phyloP scores from a whole-genome alignment of 2,888 invertebrate species.

The Smittia sp. region DNA sequence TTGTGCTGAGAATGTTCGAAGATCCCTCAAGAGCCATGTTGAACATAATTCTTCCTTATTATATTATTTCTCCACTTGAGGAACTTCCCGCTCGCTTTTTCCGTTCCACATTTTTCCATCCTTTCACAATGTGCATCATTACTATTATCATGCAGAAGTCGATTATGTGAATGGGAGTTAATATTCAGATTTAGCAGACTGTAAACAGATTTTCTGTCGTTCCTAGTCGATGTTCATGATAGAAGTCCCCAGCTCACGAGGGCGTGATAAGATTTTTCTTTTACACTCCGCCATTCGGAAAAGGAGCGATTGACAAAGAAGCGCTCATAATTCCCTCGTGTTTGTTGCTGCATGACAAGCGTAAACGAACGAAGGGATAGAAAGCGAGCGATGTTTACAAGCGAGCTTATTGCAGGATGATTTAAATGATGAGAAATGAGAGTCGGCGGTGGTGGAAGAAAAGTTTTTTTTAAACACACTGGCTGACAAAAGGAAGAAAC shows the following conservation, averaged over 20 bases:
- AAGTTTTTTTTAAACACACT: background rate
- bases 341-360: background rate
- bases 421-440: background rate
- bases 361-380: background rate
- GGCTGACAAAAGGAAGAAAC: conserved; percentile 1
- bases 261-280: background rate
- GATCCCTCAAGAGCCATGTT: background rate
- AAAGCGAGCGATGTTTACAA: background rate
- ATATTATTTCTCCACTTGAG: background rate
- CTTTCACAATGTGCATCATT: conserved; percentile 16
- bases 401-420: background rate
- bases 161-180: conserved; percentile 24
- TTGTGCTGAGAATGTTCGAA: background rate
- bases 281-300: background rate
- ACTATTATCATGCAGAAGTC: conserved; percentile 20
- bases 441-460: background rate
- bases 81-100: background rate
- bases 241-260: background rate
- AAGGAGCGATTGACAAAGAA: background rate
- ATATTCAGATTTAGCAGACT: conserved; percentile 40
- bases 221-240: background rate
- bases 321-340: background rate
- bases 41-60: conserved; percentile 7
- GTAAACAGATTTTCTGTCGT: conserved; percentile 34
- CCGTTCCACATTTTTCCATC: background rate